Base-by-base conservation (phyloP, 2,888 invertebrate genomes). In the Plagodis pulveraria region DNA sequence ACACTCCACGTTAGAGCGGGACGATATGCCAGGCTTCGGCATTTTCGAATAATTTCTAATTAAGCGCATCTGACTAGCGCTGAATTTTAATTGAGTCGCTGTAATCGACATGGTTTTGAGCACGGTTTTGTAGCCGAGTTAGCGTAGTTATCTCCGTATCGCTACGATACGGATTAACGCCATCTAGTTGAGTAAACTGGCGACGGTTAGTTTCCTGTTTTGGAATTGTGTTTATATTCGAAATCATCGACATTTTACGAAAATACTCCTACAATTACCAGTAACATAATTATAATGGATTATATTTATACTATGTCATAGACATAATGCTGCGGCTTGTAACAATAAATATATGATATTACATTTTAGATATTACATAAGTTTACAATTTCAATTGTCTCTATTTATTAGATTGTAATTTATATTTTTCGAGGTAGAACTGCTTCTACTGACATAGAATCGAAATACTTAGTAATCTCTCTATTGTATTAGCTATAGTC, bases 241-340 rank as follows among this genome's bases (percentile, higher is more conserved):
- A 54, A 50, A 59, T 42, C 45, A 56, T 60, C 50, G 60, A 56
- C 34, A 52, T 60, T 45, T 52, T 56, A 60, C 40, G 35, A 53
- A 43, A 54, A 57, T 62, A 62, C 56, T 62, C 52, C 41, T 58
- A 47, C 12, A 9, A 56, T 32, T 49, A 53, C 44, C 45, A 53
- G 50, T 52, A 33, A 52, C 32, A 34, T 45, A 53, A 35, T 33
- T 22, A 45, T 32, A 40, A 42, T 44, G 45, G 6, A n/a, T 47
- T 54, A 46, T 58, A 54, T 38, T 41, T 56, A 50, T 52, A 56
- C 38, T 22, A 42, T 40, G 56, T 60, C 56, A 49, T 60, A 60
- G 56, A 56, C 60, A 60, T 50, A 36, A 50, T 56, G 60, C 56
- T 60, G 46, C 52, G 44, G 56, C 60, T 60, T 52, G 34, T 51